phyloP scores from a whole-genome alignment of 1,140 invertebrate genomes.

The Copidosoma floridanum region DNA sequence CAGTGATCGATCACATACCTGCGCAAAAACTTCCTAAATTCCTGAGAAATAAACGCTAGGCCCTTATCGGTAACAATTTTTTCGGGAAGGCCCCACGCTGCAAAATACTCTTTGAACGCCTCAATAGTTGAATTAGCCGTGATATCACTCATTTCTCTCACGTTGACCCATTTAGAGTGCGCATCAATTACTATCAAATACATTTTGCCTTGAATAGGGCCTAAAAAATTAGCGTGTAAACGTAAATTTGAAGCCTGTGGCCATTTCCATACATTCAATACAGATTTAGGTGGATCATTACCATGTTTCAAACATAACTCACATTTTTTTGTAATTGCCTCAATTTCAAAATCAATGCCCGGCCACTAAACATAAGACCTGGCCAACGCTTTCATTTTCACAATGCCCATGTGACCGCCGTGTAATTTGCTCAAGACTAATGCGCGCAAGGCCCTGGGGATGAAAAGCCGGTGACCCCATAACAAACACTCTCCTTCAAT shows the following conservation, averaged over 20 bases:
- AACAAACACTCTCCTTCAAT: slow-evolving; percentile 27
- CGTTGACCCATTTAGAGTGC: slow-evolving; percentile 50
- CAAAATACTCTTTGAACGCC: slow-evolving; percentile 21
- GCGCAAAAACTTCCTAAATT: slow-evolving; percentile 28
- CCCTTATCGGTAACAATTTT: slow-evolving; percentile 29
- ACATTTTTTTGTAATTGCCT: background rate
- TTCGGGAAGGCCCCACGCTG: slow-evolving; percentile 28
- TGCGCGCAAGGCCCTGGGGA: slow-evolving; percentile 34
- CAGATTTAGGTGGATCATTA: slow-evolving; percentile 32
- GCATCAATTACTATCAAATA: slow-evolving; percentile 53
- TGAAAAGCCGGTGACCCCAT: slow-evolving; percentile 16
- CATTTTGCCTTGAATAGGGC: slow-evolving; percentile 44
- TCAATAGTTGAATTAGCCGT: slow-evolving; percentile 19
- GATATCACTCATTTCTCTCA: slow-evolving; percentile 30
- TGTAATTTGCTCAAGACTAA: slow-evolving; percentile 33
- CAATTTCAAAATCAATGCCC: background rate
- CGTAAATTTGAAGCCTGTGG: slow-evolving; percentile 49
- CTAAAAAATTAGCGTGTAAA: slow-evolving; percentile 57
- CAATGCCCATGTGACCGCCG: too few species aligned
- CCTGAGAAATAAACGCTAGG: background rate
- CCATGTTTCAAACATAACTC: background rate
- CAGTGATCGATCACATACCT: slow-evolving; percentile 25
- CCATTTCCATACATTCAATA: slow-evolving; percentile 40
- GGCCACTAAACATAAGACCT: background rate
- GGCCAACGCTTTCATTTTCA: slow-evolving; percentile 5